Conservation (phyloP, 53 echinoderm and acorn worm genomes). For the Patiria pectinifera region DNA sequence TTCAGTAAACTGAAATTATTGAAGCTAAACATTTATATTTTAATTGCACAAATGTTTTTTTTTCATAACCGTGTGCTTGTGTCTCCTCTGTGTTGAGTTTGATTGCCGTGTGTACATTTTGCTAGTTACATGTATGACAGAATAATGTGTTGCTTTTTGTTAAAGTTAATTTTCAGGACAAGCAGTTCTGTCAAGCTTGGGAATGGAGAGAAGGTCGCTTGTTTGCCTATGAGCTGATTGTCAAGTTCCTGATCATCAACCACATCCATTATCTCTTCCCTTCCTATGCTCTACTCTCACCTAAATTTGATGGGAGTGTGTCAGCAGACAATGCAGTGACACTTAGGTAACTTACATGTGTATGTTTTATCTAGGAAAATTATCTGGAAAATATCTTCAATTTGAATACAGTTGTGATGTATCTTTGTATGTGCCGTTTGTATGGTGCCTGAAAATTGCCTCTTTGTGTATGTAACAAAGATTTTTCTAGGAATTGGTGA, state of each 20-base stretch:
- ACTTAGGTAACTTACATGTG: slow-evolving; percentile 65
- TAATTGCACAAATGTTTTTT: too few relatives aligned
- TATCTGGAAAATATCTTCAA: too few relatives aligned
- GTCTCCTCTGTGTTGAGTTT: not conserved
- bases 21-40: too few relatives aligned
- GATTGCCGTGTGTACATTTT: not conserved
- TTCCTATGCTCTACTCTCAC: slow-evolving; percentile 79
- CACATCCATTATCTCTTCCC: slow-evolving; percentile 98
- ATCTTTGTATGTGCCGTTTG: too few relatives aligned
- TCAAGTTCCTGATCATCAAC: slow-evolving; percentile 95
- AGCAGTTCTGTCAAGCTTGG: slow-evolving; percentile 74
- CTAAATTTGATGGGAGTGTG: slow-evolving; percentile 87
- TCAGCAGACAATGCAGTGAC: slow-evolving; percentile 85
- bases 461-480: too few relatives aligned
- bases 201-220: slow-evolving; percentile 97
- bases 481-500: too few relatives aligned
- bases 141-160: not conserved
- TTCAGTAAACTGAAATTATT: too few relatives aligned
- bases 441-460: too few relatives aligned
- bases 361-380: not conserved
- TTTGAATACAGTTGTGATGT: too few relatives aligned
- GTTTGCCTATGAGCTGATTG: slow-evolving; percentile 93
- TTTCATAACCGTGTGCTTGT: not conserved
- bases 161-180: slow-evolving; percentile 9
- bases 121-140: not conserved